Evolutionary conservation across 2,888 invertebrate genomes (phyloP).

Genomic region (Strigamia transsilvanica): DNA sequence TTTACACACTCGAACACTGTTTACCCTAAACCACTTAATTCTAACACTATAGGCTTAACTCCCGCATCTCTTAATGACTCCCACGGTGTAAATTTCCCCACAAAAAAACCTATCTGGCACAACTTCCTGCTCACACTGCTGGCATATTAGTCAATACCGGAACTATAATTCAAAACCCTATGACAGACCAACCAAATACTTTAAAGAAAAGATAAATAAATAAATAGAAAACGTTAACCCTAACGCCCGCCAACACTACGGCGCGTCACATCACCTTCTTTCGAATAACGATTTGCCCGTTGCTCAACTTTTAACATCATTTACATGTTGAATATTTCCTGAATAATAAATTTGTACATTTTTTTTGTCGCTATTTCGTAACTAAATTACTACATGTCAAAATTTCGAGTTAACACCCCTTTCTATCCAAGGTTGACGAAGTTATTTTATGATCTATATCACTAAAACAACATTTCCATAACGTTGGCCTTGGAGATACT

Average conservation of each 20-base stretch:
- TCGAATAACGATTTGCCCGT: background rate
- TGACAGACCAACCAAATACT: slow-evolving; percentile 9
- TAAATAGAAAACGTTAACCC: slow-evolving; percentile 1
- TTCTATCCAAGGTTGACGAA: background rate
- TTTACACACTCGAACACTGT: background rate
- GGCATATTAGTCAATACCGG: slow-evolving; percentile 41
- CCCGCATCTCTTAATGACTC: slow-evolving; percentile 20
- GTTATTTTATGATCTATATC: background rate
- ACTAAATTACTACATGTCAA: background rate
- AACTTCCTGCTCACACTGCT: slow-evolving; percentile 40
- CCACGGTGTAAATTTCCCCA: slow-evolving; percentile 43
- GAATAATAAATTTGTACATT: background rate
- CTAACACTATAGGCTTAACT: background rate
- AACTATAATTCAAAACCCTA: slow-evolving; percentile 41
- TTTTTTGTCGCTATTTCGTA: background rate
- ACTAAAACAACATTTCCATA: background rate
- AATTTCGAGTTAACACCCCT: background rate
- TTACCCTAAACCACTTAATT: background rate
- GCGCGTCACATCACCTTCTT: background rate
- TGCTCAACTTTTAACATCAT: background rate
- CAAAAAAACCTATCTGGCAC: slow-evolving; percentile 14
- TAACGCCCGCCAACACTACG: background rate
- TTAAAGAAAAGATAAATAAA: background rate
- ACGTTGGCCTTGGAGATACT: background rate
- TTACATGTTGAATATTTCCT: background rate